Evolutionary conservation across 2,888 invertebrate species (phyloP).

Genomic region (Melanostoma scalare): DNA sequence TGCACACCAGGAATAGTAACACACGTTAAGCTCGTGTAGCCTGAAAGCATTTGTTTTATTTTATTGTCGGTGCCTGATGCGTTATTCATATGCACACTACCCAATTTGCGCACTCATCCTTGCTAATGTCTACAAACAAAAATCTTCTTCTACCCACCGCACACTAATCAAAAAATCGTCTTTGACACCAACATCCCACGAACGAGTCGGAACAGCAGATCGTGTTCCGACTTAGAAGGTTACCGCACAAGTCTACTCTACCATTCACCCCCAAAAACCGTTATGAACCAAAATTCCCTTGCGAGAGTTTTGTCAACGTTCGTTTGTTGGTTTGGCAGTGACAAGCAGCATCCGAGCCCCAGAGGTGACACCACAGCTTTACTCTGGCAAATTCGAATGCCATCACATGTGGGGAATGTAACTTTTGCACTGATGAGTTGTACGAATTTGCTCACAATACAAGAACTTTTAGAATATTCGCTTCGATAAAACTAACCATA

Average conservation of each 20-base stretch:
- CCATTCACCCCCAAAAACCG: background rate
- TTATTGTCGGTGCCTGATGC: background rate
- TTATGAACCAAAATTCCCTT: background rate
- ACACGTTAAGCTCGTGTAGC: constrained; percentile 12
- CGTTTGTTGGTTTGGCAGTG: background rate
- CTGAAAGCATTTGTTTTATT: constrained; percentile 1
- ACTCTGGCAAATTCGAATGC: constrained; percentile 10
- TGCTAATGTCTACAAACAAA: background rate
- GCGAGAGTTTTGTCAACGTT: constrained; percentile 5
- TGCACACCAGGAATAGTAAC: background rate
- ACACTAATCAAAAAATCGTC: background rate
- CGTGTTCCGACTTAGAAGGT: background rate
- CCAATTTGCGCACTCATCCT: constrained; percentile 17
- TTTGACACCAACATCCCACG: background rate
- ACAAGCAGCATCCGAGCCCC: constrained; percentile 9
- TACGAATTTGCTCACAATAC: background rate
- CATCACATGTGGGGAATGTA: background rate
- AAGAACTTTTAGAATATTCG: background rate
- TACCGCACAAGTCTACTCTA: background rate
- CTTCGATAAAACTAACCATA: background rate
- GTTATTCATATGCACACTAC: background rate
- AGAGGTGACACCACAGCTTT: background rate
- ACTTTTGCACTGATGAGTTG: background rate
- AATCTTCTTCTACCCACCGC: background rate
- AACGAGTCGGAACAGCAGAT: background rate